Base-by-base conservation (phyloP, 2,113 vertebrate species). In the Reinhardtius hippoglossoides region DNA sequence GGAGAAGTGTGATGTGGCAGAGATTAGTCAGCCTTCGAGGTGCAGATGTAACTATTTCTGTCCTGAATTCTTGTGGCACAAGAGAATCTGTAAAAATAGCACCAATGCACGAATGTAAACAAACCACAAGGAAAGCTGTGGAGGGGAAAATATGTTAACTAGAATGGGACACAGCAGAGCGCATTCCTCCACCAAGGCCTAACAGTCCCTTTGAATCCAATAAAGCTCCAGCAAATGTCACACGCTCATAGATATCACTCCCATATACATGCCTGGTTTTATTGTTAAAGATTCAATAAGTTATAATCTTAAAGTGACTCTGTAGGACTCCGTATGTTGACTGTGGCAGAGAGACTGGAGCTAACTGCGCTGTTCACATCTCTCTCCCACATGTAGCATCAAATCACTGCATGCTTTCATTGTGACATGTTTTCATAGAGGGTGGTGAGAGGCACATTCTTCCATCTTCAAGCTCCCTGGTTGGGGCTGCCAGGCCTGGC, bases 381-480 rank as follows among this genome's bases (percentile, higher is more conserved):
- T 55, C 68, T 52, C 40, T 87, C 60, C 31, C 42, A 86, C 83
- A 83, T 58, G 27, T 79, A 84, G 65, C 85, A 74, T 84, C 72
- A 89, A 80, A 87, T 84, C 81, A 37, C 73, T 75, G 81, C 79
- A 66, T 77, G 68, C 76, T 80, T 89, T 77, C 54, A 70, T n/a
- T 46, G 62, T 82, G 82, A 83, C 78, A 69, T 75, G 83, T 83
- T 91, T 87, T 90, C 74, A 82, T 48, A 70, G 77, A 82, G 78
- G 82, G 74, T 2, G 20, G 66, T 16, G 50, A 84, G 60, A 75
- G 76, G 56, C 59, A 54, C 88, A 89, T 87, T 91, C 80, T 76
- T 92, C 74, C 67, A 71, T 42, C 76, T 70, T 81, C 23, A 40
- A 57, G 60, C 62, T 80, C 24, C 40, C 68, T 37, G 67, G 65